These are phyloP conservation scores for Meandrusa payeni DNA, from an alignment of 2,888 invertebrate species.

Conservation along the genomic window DNA sequence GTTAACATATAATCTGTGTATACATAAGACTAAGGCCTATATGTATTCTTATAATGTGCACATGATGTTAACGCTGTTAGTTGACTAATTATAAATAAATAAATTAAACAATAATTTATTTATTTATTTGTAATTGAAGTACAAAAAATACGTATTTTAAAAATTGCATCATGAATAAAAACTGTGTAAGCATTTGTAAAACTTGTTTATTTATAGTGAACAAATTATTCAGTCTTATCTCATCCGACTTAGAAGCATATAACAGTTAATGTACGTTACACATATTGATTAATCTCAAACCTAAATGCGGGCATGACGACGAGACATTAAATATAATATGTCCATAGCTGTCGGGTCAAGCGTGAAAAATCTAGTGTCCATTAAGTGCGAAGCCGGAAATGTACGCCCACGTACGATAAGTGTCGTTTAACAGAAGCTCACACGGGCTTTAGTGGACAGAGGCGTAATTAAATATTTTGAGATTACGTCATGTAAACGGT, in stretches of 20 bases:
- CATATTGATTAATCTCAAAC: conserved; percentile 4
- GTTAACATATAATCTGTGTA: too few species aligned
- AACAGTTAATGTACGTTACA: conserved; percentile 4
- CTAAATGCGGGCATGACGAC: conserved; percentile 1
- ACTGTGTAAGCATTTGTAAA: too few species aligned
- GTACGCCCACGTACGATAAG: conserved; percentile 17
- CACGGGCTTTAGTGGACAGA: neutral
- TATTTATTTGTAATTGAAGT: too few species aligned
- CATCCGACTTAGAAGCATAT: neutral
- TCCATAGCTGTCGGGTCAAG: conserved; percentile 3
- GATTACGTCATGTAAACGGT: conserved; percentile 9
- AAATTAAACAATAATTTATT: too few species aligned
- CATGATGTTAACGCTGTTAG: too few species aligned
- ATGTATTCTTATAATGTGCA: too few species aligned
- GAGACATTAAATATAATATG: conserved; percentile 7
- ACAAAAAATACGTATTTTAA: too few species aligned
- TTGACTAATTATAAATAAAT: too few species aligned
- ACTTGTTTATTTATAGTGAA: too few species aligned
- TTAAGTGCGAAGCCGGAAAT: conserved; percentile 15
- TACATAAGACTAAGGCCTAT: too few species aligned
- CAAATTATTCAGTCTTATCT: conserved; percentile 5
- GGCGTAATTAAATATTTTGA: conserved; percentile 16
- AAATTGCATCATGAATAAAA: too few species aligned
- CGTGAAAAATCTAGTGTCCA: conserved; percentile 19
- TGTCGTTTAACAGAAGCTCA: conserved; percentile 7